A percentile compares a stretch with the other conserved stretches of the same genome.
Evolutionary conservation across 2,797 vertebrate species (phyloP).

Genomic region (Octomys mimax): DNA sequence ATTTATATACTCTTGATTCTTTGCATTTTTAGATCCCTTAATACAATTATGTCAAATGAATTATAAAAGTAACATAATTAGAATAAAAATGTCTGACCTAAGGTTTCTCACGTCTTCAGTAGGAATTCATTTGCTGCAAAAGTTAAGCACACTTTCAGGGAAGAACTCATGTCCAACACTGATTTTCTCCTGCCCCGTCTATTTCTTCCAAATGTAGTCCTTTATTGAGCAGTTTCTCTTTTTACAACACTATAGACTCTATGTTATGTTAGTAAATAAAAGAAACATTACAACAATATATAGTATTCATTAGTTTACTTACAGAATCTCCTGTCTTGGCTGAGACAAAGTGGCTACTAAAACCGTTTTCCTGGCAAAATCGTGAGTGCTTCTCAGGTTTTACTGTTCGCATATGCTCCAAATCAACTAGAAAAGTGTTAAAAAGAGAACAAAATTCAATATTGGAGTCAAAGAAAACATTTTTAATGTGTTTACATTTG

Average conservation of each 20-base stretch:
- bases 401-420: conserved; percentile 98
- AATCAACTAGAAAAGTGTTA: conserved; percentile 93
- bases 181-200: conserved; percentile 86
- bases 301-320: conserved; percentile 85
- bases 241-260: conserved; percentile 89
- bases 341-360: conserved; percentile 97
- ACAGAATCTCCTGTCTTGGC: conserved; percentile 99
- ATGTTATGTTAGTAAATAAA: conserved; percentile 42
- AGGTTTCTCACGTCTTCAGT: conserved; percentile 9
- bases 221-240: conserved; percentile 89
- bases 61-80: conserved; percentile 47
- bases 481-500: conserved; percentile 42
- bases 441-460: conserved; percentile 75
- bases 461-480: conserved; percentile 31
- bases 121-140: conserved; percentile 39
- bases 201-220: conserved; percentile 87
- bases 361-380: conserved; percentile 97
- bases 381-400: conserved; percentile 97
- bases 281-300: neutral
- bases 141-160: neutral
- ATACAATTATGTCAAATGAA: conserved; percentile 48
- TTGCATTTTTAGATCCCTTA: neutral
- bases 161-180: conserved; percentile 79
- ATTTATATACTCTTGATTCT: neutral
- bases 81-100: conserved; percentile 27